These are phyloP conservation scores for Nematostella vectensis DNA, from an alignment of 92 coral and sea anemone species.

Conservation along the genomic window DNA sequence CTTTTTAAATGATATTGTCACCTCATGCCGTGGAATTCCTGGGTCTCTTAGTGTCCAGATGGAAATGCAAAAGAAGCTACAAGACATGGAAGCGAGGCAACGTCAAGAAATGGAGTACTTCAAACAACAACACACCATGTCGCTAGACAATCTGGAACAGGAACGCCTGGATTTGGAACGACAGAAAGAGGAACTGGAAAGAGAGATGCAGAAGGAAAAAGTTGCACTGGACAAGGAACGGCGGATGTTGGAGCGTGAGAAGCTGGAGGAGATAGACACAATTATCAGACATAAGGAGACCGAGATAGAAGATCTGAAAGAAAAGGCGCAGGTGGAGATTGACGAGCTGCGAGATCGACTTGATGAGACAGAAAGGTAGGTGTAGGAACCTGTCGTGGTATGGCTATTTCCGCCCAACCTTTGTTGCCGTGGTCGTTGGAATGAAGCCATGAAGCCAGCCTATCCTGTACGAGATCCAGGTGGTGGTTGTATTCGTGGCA, in stretches of 20 bases:
- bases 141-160: conserved; percentile 56
- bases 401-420: not conserved
- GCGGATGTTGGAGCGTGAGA: conserved; percentile 71
- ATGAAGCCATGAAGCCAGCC: too few species aligned
- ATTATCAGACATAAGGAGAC: conserved; percentile 78
- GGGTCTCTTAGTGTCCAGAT: conserved; percentile 48
- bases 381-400: not conserved
- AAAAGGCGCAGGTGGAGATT: conserved; percentile 88
- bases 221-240: conserved; percentile 71
- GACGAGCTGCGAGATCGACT: conserved; percentile 79
- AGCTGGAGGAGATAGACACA: conserved; percentile 79
- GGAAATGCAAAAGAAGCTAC: conserved; percentile 64
- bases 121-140: conserved; percentile 52
- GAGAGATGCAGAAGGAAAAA: conserved; percentile 72
- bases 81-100: conserved; percentile 58
- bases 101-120: conserved; percentile 60
- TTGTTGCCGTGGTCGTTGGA: too few species aligned
- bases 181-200: conserved; percentile 77
- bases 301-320: conserved; percentile 79
- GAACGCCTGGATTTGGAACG: conserved; percentile 65
- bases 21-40: too few species aligned
- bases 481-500: too few species aligned
- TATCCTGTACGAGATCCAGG: too few species aligned
- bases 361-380: conserved; percentile 88
- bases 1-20: too few species aligned